Conservation (phyloP, 1,140 invertebrate species). For the Tenebrio molitor region DNA sequence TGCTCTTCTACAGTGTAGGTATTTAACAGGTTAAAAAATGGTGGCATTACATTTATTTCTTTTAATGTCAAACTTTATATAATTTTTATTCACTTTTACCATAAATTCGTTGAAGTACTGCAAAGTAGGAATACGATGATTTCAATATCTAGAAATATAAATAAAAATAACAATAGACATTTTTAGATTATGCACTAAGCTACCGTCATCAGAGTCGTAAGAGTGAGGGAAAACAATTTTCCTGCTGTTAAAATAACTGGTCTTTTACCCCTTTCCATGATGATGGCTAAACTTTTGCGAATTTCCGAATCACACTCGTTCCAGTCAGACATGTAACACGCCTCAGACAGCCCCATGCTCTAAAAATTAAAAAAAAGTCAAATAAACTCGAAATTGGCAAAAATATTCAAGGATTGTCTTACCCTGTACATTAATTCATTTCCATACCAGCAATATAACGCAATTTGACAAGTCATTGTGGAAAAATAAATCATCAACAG, state of each 20-base stretch:
- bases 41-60: too few species aligned
- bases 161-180: not conserved
- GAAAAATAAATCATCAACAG: slow-evolving; percentile 52
- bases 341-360: slow-evolving; percentile 57
- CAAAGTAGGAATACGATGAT: slow-evolving; percentile 52
- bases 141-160: slow-evolving; percentile 44
- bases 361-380: slow-evolving; percentile 52
- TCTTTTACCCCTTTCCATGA: slow-evolving; percentile 58
- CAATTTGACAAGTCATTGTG: slow-evolving; percentile 53
- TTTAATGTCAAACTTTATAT: too few species aligned
- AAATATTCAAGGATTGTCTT: slow-evolving; percentile 1
- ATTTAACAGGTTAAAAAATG: too few species aligned
- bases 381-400: slow-evolving; percentile 6
- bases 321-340: slow-evolving; percentile 62
- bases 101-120: slow-evolving; percentile 49
- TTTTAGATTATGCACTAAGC: not conserved
- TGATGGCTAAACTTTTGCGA: slow-evolving; percentile 56
- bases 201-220: slow-evolving; percentile 40
- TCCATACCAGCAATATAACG: slow-evolving; percentile 57
- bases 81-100: slow-evolving; percentile 14
- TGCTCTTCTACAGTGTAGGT: too few species aligned
- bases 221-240: slow-evolving; percentile 53
- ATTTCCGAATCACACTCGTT: slow-evolving; percentile 55
- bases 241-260: slow-evolving; percentile 60
- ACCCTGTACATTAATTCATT: slow-evolving; percentile 52